Evolutionary conservation across 2,888 invertebrate species (phyloP).

Genomic region (Spilosoma lubricipeda): DNA sequence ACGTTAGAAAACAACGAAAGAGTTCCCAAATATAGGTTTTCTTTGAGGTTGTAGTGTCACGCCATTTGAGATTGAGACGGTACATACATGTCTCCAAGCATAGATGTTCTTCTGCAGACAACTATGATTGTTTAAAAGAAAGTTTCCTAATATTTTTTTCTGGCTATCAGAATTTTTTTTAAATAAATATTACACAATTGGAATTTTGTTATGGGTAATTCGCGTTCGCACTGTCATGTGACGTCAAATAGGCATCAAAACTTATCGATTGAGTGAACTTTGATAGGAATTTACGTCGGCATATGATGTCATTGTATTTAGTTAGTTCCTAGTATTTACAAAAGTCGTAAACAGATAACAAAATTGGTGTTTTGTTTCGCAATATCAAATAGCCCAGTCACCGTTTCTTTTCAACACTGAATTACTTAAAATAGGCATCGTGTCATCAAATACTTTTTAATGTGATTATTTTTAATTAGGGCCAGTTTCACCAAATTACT

Average conservation of each 20-base stretch:
- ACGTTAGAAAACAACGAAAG: too few relatives aligned
- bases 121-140: not conserved
- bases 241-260: not conserved
- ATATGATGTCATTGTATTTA: not conserved
- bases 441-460: not conserved
- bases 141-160: not conserved
- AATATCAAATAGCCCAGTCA: not conserved
- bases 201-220: not conserved
- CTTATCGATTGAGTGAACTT: not conserved
- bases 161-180: not conserved
- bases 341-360: not conserved
- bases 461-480: not conserved
- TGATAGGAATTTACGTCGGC: not conserved
- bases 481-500: too few relatives aligned
- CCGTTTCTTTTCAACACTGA: not conserved
- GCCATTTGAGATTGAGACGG: too few relatives aligned
- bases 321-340: not conserved
- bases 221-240: not conserved
- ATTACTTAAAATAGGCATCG: not conserved
- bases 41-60: too few relatives aligned
- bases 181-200: not conserved
- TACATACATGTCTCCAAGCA: too few relatives aligned
- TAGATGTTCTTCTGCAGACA: too few relatives aligned
- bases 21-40: too few relatives aligned
- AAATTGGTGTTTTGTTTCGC: not conserved